These are phyloP conservation scores for Junonia oenone DNA, from an alignment of 2,888 invertebrate genomes.

Conservation along the genomic window DNA sequence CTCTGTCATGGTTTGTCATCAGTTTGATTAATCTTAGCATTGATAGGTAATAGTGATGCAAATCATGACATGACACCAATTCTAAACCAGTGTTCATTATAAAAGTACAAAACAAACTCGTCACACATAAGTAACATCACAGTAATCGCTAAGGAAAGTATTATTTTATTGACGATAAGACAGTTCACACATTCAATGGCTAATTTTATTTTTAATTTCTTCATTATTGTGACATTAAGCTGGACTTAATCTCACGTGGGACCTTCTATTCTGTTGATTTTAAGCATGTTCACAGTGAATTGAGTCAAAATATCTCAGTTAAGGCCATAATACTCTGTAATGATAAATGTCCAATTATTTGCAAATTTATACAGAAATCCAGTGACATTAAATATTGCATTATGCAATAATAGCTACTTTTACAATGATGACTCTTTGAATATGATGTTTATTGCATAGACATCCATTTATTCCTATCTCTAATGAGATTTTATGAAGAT, in stretches of 20 bases:
- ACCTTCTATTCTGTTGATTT: not conserved
- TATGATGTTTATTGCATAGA: not conserved
- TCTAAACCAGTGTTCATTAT: slow-evolving; percentile 44
- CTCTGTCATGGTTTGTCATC: slow-evolving; percentile 72
- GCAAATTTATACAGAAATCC: not conserved
- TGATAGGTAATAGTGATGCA: slow-evolving; percentile 52
- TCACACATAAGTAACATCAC: slow-evolving; percentile 34
- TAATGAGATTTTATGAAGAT: not conserved
- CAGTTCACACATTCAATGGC: not conserved
- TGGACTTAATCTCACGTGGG: not conserved
- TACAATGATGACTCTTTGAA: not conserved
- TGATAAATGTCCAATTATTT: not conserved
- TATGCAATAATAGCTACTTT: not conserved
- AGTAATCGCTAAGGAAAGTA: slow-evolving; percentile 21
- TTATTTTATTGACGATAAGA: slow-evolving; percentile 3
- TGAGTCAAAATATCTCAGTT: not conserved
- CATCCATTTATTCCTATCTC: not conserved
- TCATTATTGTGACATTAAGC: not conserved
- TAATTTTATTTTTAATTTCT: not conserved
- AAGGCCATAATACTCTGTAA: not conserved
- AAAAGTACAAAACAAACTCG: slow-evolving; percentile 55
- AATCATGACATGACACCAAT: slow-evolving; percentile 56
- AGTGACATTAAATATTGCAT: not conserved
- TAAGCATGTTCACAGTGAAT: not conserved
- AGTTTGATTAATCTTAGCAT: slow-evolving; percentile 47